Evolutionary conservation across 1,140 invertebrate species (phyloP).

Genomic region (Euura saliciscinereae): DNA sequence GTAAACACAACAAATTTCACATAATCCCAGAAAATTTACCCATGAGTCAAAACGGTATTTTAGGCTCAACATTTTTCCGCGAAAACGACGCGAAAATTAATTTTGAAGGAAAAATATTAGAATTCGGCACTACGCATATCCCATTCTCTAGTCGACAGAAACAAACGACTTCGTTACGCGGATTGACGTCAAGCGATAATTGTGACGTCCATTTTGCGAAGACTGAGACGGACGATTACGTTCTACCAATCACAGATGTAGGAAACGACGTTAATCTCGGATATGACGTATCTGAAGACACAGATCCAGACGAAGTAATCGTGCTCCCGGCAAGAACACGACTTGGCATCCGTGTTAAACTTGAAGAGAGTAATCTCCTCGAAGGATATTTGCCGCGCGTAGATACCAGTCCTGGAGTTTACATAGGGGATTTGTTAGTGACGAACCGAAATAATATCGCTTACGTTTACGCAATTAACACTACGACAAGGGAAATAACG

Average conservation of each 20-base stretch:
- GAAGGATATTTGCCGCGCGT: constrained; percentile 16
- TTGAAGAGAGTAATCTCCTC: not conserved
- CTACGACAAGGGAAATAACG: constrained; percentile 8
- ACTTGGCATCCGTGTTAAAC: not conserved
- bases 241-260: constrained; percentile 1
- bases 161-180: not conserved
- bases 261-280: not conserved
- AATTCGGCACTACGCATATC: not conserved
- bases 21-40: not conserved
- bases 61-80: constrained; percentile 8
- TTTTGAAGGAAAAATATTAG: not conserved
- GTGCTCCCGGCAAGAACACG: constrained; percentile 9
- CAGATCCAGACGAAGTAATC: not conserved
- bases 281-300: not conserved
- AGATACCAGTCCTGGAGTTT: not conserved
- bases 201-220: not conserved
- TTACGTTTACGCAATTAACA: constrained; percentile 8
- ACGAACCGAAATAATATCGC: constrained; percentile 3
- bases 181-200: too few species aligned
- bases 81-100: not conserved
- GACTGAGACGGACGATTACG: not conserved
- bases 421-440: constrained; percentile 10
- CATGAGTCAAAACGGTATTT: not conserved
- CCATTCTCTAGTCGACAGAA: not conserved
- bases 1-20: not conserved